phyloP scores from a whole-genome alignment of 1,140 invertebrate species.

The Alviniconcha marisindica region DNA sequence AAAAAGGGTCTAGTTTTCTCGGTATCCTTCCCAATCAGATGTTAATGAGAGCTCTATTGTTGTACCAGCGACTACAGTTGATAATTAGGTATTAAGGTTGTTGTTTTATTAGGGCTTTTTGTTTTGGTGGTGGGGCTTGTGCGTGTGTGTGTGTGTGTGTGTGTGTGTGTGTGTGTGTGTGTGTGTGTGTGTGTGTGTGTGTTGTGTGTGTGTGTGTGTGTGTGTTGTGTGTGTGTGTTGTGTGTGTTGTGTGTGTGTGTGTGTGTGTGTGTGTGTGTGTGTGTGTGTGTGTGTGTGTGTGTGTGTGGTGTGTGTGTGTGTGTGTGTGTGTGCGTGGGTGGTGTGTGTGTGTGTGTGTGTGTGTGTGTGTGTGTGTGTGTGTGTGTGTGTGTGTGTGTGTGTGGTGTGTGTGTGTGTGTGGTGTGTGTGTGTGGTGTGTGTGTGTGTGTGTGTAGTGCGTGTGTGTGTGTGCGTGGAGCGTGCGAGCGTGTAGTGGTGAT shows the following conservation, averaged over 20 bases:
- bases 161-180: conserved; percentile 25
- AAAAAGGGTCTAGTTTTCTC: neutral
- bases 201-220: neutral
- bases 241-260: neutral
- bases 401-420: neutral
- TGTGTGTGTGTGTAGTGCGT: conserved; percentile 1
- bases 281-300: neutral
- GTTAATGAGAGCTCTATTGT: neutral
- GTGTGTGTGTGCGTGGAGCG: neutral
- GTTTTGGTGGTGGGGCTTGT: neutral
- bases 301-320: too few relatives aligned
- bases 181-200: conserved; percentile 8
- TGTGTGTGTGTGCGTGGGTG: neutral
- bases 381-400: neutral
- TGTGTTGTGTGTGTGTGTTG: neutral
- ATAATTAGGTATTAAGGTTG: neutral
- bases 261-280: neutral
- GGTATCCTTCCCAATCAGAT: neutral
- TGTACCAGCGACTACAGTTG: neutral
- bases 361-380: neutral
- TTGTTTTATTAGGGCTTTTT: neutral
- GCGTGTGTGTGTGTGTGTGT: neutral
- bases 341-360: neutral
- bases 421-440: too few relatives aligned
- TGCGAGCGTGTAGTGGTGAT: too few relatives aligned